Conservation (phyloP, 2,888 invertebrate species). For the Ormia ochracea region DNA sequence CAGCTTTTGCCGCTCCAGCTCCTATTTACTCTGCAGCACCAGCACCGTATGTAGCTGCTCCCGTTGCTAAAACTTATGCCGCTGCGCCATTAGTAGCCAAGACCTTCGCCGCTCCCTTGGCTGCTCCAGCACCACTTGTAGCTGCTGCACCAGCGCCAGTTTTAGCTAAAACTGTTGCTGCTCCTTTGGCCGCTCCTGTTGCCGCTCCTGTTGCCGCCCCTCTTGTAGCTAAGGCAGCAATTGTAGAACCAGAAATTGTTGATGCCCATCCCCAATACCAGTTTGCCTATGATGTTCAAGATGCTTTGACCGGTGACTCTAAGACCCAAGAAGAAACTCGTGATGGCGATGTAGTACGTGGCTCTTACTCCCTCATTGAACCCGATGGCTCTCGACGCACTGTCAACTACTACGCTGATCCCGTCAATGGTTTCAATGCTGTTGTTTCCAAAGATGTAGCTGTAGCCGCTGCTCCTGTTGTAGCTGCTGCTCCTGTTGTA, state of each 20-base stretch:
- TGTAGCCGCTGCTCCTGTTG: constrained; percentile 74
- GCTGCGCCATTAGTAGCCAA: constrained; percentile 67
- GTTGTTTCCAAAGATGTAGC: constrained; percentile 77
- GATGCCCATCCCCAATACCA: constrained; percentile 78
- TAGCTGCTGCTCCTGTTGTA: constrained; percentile 73
- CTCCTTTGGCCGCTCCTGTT: constrained; percentile 64
- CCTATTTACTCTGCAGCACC: constrained; percentile 63
- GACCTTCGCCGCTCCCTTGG: constrained; percentile 56
- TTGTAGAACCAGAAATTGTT: constrained; percentile 73
- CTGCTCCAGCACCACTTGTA: constrained; percentile 64
- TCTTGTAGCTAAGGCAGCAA: constrained; percentile 65
- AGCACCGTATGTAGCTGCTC: constrained; percentile 60
- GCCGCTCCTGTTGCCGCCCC: constrained; percentile 64
- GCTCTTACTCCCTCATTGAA: constrained; percentile 78
- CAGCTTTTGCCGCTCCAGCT: constrained; percentile 64
- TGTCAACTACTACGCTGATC: constrained; percentile 78
- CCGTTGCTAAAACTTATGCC: constrained; percentile 62
- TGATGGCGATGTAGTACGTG: constrained; percentile 78
- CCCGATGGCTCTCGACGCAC: constrained; percentile 78
- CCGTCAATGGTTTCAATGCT: constrained; percentile 78
- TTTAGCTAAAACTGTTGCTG: constrained; percentile 63
- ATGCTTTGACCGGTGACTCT: constrained; percentile 77
- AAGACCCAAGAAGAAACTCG: constrained; percentile 78
- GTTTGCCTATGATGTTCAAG: constrained; percentile 78
- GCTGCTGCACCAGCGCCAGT: constrained; percentile 65